phyloP scores from a whole-genome alignment of 2,113 vertebrate genomes.

The Barnardius zonarius region DNA sequence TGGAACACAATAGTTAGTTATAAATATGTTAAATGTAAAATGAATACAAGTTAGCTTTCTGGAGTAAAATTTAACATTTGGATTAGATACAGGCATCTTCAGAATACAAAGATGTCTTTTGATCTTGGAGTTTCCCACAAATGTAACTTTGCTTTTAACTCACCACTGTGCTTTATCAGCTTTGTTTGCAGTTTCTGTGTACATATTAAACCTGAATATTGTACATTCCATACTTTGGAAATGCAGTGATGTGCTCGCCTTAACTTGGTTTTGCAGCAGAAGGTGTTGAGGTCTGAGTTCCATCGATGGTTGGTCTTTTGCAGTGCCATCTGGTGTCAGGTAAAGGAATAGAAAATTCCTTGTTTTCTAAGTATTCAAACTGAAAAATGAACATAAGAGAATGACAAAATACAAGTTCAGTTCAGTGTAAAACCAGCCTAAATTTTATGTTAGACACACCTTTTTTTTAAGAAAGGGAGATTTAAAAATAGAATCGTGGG shows the following conservation, averaged over 20 bases:
- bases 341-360: not conserved
- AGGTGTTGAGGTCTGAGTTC: not conserved
- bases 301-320: not conserved
- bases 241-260: not conserved
- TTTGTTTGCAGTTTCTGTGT: not conserved
- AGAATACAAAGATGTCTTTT: not conserved
- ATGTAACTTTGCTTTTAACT: not conserved
- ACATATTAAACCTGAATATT: not conserved
- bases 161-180: too few species aligned
- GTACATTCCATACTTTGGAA: rapidly evolving
- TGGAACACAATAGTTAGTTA: not conserved
- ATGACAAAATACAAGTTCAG: not conserved
- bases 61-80: not conserved
- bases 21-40: not conserved
- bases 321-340: constrained; percentile 50
- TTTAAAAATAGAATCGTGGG: not conserved
- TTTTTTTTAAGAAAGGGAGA: not conserved
- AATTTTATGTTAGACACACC: not conserved
- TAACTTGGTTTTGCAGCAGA: not conserved
- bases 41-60: not conserved
- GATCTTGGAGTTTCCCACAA: not conserved
- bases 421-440: not conserved
- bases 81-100: not conserved
- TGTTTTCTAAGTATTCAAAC: not conserved
- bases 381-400: not conserved